Percentiles rank a stretch among this genome's conserved stretches.
These are phyloP conservation scores for Cyanocitta stelleri DNA, from an alignment of 2,113 vertebrate genomes.

Conservation along the genomic window DNA sequence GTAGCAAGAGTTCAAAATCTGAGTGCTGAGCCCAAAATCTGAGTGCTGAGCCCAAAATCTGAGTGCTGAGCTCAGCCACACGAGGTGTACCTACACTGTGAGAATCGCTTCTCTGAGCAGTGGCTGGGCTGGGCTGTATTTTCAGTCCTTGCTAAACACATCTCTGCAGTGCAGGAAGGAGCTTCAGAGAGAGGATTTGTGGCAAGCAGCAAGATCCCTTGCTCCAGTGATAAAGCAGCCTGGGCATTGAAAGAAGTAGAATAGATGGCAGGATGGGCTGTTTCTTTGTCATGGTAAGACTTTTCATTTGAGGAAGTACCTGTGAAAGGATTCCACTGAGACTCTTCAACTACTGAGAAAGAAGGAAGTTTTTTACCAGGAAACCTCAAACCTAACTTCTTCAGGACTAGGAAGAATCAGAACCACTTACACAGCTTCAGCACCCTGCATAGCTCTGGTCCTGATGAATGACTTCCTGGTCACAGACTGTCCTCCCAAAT, in stretches of 20 bases:
- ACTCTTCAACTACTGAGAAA: neutral
- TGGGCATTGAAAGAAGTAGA: neutral
- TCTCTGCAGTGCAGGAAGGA: neutral
- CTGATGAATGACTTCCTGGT: neutral
- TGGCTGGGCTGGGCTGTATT: neutral
- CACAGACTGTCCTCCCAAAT: neutral
- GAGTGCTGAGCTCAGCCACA: neutral
- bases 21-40: neutral
- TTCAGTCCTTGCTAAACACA: neutral
- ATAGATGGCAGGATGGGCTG: neutral
- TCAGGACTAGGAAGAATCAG: neutral
- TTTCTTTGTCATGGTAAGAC: neutral
- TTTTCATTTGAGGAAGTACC: neutral
- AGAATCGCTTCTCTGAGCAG: neutral
- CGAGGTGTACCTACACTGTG: neutral
- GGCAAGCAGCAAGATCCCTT: neutral
- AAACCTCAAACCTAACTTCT: neutral
- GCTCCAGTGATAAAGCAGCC: neutral
- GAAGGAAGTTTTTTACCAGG: neutral
- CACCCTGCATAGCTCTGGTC: neutral
- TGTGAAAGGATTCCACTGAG: neutral
- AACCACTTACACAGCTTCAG: neutral
- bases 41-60: neutral
- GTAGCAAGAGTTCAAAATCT: neutral
- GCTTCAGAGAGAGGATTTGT: neutral